Percentiles rank a stretch among this genome's conserved stretches.
Evolutionary conservation across 2,113 vertebrate genomes (phyloP).

Genomic region (Mormoops blainvillei): DNA sequence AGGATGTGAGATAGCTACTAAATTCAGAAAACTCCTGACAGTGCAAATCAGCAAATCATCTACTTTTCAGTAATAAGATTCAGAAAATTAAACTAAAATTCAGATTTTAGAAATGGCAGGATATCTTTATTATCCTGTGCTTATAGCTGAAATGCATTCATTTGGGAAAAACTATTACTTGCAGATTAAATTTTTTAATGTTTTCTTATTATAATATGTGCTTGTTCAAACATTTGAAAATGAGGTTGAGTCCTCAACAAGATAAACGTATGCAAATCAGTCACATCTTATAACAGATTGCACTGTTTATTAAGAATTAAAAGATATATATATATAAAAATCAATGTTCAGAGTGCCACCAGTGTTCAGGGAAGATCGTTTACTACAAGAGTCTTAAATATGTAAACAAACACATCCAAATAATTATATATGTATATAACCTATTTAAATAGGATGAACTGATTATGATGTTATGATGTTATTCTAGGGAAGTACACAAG

Average conservation of each 20-base stretch:
- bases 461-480: not conserved
- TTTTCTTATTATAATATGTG: conserved; percentile 52
- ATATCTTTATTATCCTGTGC: conserved; percentile 47
- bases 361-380: not conserved
- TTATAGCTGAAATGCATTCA: conserved; percentile 49
- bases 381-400: not conserved
- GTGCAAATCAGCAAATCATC: conserved; percentile 34
- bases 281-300: conserved; percentile 21
- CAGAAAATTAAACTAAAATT: conserved; percentile 34
- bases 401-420: not conserved
- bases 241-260: conserved; percentile 43
- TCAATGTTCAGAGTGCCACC: not conserved
- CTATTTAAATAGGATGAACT: not conserved
- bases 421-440: not conserved
- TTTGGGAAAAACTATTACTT: conserved; percentile 22
- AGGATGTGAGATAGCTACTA: not conserved
- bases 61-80: conserved; percentile 49
- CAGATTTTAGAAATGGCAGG: conserved; percentile 23
- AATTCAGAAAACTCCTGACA: conserved; percentile 4
- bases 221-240: conserved; percentile 72
- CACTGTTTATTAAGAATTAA: conserved; percentile 58
- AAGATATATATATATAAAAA: not conserved
- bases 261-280: conserved; percentile 65
- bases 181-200: conserved; percentile 53
- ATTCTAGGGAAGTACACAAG: not conserved